Evolutionary conservation across 30 jellyfish, hydroid and myxozoan species (phyloP), one percentile per base, ranked within the genome.

Genomic region (Hydra vulgaris): DNA sequence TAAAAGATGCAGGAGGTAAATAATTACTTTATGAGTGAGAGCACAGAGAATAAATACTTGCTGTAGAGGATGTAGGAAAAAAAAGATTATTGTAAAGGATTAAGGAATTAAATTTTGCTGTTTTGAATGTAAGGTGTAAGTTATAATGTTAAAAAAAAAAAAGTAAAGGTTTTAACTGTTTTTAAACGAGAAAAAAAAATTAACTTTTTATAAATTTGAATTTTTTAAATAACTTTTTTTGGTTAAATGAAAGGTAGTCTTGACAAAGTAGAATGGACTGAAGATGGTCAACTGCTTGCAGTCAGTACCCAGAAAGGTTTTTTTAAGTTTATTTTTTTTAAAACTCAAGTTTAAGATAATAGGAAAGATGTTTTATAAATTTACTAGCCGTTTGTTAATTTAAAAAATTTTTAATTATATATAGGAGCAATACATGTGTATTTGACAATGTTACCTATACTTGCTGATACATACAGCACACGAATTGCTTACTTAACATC

Each of bases 381-480:
- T n/a, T n/a, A n/a, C n/a, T n/a, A n/a, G n/a, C n/a, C n/a, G n/a
- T n/a, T n/a, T n/a, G n/a, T n/a, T n/a, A n/a, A n/a, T n/a, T n/a
- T n/a, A n/a, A n/a, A n/a, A n/a, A n/a, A n/a, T n/a, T n/a, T n/a
- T n/a, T n/a, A n/a, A n/a, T n/a, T n/a, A 23, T 78, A 40, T 66
- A 23, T 66, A 88, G 96, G 97, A 7, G 97, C 96, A n/a, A 68
- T 90, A 24, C 96, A 90, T 79, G 95, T 90, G n/a, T 90, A 90
- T 66, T 79, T 90, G 25, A 90, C 96, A 23, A 90, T 85, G 70
- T 86, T 90, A 18, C 97, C 97, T 7, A 90, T 90, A 18, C 94
- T 90, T 67, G 97, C 96, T 0, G 96, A 83, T 70, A 87, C 95
- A 17, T 25, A 70, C 84, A 87, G 74, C 26, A 90, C 97, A 72